phyloP scores from a whole-genome alignment of 2,797 vertebrate species.

The Myotis planiceps region DNA sequence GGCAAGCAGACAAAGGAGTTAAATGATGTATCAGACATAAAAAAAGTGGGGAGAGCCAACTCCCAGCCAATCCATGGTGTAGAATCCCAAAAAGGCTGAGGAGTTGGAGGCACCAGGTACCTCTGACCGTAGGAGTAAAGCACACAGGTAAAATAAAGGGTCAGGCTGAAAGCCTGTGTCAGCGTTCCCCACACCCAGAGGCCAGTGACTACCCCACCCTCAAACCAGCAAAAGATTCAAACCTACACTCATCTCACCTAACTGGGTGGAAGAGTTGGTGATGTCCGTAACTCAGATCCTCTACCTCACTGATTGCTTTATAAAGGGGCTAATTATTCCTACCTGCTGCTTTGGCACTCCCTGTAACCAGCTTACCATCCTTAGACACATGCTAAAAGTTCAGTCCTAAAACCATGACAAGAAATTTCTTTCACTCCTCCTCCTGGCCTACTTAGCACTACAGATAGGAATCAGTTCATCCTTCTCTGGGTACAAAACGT shows the following conservation, averaged over 20 bases:
- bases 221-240: neutral
- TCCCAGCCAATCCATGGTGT: neutral
- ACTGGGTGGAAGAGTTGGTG: neutral
- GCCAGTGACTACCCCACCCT: neutral
- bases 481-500: slow-evolving; percentile 24
- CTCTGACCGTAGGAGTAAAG: neutral
- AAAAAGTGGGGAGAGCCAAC: neutral
- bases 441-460: slow-evolving; percentile 63
- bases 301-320: neutral
- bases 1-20: neutral
- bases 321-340: neutral
- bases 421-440: slow-evolving; percentile 67
- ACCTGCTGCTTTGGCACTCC: neutral
- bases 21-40: neutral
- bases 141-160: neutral
- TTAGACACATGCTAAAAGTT: slow-evolving; percentile 46
- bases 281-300: neutral
- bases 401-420: neutral
- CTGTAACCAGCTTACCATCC: slow-evolving; percentile 7
- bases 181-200: neutral
- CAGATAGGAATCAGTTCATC: slow-evolving; percentile 62
- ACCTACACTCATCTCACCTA: neutral
- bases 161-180: neutral
- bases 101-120: neutral
- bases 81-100: neutral